Evolutionary conservation across 2,113 vertebrate species (phyloP).

Genomic region (Oryzias javanicus): DNA sequence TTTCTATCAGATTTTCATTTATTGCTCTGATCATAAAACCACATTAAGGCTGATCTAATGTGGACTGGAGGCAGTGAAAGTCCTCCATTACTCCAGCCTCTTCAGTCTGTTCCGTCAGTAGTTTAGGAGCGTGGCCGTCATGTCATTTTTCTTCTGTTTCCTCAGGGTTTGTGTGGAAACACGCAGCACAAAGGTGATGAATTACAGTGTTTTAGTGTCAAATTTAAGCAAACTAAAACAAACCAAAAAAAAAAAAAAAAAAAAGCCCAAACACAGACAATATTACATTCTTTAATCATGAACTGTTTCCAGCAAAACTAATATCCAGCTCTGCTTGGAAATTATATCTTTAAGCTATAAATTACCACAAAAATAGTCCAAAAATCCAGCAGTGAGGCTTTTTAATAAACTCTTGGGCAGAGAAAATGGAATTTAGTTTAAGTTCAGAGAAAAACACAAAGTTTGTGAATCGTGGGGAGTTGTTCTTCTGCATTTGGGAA

Average conservation of each 20-base stretch:
- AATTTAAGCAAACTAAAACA: slow-evolving; percentile 5
- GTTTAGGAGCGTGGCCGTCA: slow-evolving; percentile 11
- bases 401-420: not conserved
- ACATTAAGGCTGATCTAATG: slow-evolving; percentile 42
- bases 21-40: slow-evolving; percentile 36
- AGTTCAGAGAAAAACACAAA: not conserved
- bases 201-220: slow-evolving; percentile 15
- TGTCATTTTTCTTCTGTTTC: slow-evolving; percentile 25
- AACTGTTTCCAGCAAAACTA: slow-evolving; percentile 1
- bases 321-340: slow-evolving; percentile 1
- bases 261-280: slow-evolving; percentile 9
- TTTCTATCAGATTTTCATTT: slow-evolving; percentile 1
- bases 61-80: slow-evolving; percentile 41
- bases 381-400: not conserved
- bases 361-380: not conserved
- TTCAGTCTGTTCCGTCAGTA: slow-evolving; percentile 47
- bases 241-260: not conserved
- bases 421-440: not conserved
- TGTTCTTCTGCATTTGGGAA: not conserved
- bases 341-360: not conserved
- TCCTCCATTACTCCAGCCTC: slow-evolving; percentile 52
- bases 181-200: not conserved
- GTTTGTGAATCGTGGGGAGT: too few species aligned
- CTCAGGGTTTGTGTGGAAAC: slow-evolving; percentile 5
- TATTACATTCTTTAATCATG: slow-evolving; percentile 7